These are phyloP conservation scores for Potamilus streckersoni DNA, from an alignment of 1,140 invertebrate genomes.

Conservation along the genomic window DNA sequence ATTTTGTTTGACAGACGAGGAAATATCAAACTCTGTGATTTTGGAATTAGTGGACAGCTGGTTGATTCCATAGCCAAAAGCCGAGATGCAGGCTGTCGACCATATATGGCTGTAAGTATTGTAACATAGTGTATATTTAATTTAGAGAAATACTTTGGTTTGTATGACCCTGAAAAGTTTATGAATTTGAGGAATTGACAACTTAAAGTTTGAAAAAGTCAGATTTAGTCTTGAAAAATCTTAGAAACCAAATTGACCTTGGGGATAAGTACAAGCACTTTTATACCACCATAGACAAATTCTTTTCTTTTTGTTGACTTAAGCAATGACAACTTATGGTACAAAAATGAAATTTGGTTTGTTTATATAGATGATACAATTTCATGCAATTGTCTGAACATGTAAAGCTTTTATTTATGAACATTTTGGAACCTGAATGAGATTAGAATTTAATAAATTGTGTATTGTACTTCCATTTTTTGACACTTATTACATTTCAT, in stretches of 20 bases:
- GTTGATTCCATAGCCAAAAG: slow-evolving; percentile 97
- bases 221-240: no score
- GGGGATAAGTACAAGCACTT: not conserved
- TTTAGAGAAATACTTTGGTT: not conserved
- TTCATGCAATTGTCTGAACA: not conserved
- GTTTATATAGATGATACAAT: no score
- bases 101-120: slow-evolving; percentile 94
- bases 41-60: slow-evolving; percentile 96
- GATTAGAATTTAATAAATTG: no score
- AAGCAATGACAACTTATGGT: not conserved
- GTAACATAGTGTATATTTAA: not conserved
- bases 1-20: slow-evolving; percentile 89
- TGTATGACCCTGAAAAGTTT: no score
- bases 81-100: slow-evolving; percentile 94
- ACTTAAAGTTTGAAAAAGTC: no score
- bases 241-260: no score
- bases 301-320: not conserved
- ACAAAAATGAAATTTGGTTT: no score
- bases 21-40: slow-evolving; percentile 97
- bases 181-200: not conserved
- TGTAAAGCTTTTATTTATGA: not conserved
- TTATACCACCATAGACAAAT: not conserved
- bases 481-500: no score
- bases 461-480: no score
- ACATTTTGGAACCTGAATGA: not conserved